phyloP scores from a whole-genome alignment of 2,113 vertebrate genomes.

The Lota lota region DNA sequence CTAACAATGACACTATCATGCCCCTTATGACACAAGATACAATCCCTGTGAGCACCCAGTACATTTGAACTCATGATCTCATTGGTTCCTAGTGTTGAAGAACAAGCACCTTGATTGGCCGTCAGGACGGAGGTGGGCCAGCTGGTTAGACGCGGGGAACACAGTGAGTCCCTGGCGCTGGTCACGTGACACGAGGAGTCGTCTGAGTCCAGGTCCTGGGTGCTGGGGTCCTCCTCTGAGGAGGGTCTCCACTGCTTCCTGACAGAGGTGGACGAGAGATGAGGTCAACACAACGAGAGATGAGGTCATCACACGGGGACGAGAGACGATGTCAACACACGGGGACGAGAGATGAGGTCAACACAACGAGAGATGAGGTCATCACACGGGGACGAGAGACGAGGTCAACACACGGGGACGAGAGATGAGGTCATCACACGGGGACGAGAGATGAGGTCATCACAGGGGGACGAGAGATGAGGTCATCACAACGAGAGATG shows the following conservation, averaged over 20 bases:
- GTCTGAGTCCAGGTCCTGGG: constrained; percentile 84
- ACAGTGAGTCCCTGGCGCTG: not conserved
- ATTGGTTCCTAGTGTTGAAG: not conserved
- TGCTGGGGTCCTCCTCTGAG: constrained; percentile 82
- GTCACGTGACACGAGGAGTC: constrained; percentile 81
- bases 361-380: not conserved
- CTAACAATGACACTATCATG: not conserved
- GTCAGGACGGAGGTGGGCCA: not conserved
- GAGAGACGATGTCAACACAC: not conserved
- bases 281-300: not conserved
- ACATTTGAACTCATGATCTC: not conserved
- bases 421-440: not conserved
- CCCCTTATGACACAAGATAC: not conserved
- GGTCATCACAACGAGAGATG: not conserved
- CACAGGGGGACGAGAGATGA: constrained; percentile 10
- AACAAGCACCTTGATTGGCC: not conserved
- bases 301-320: not conserved
- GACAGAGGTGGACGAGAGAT: not conserved
- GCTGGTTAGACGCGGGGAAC: not conserved
- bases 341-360: too few relatives aligned
- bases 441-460: not conserved
- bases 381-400: not conserved
- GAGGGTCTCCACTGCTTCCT: constrained; percentile 83
- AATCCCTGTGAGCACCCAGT: not conserved
- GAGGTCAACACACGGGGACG: not conserved